phyloP scores from a whole-genome alignment of 2,797 vertebrate species.

The Jordanella pulchra region DNA sequence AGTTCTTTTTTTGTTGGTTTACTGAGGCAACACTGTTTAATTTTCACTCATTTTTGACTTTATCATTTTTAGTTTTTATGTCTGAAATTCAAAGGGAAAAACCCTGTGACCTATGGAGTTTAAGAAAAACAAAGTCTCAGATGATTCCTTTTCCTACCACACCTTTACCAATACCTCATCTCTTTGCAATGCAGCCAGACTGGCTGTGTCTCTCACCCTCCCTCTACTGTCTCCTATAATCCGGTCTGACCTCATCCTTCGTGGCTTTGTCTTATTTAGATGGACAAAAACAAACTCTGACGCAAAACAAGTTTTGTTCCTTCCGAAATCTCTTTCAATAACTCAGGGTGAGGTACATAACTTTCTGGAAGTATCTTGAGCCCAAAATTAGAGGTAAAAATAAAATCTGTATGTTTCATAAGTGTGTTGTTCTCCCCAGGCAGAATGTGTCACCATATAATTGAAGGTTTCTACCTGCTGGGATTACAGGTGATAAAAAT shows the following conservation, averaged over 20 bases:
- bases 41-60: neutral
- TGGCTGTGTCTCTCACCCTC: neutral
- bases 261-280: rapidly evolving
- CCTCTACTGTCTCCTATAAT: neutral
- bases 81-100: neutral
- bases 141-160: neutral
- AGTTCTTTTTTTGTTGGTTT: neutral
- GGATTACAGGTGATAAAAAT: neutral
- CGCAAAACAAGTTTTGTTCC: neutral
- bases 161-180: neutral
- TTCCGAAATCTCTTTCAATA: neutral
- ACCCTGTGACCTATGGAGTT: neutral
- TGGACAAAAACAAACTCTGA: neutral
- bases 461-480: neutral
- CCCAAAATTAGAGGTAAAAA: neutral
- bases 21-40: neutral
- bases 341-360: neutral
- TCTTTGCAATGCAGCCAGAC: neutral
- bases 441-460: neutral
- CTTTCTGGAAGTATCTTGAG: neutral
- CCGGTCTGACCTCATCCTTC: constrained; percentile 24
- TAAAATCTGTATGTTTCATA: neutral
- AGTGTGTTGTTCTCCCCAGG: neutral
- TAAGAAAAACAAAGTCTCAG: too few relatives aligned
- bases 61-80: neutral